A percentile compares a stretch with the other conserved stretches of the same genome.
phyloP scores from a whole-genome alignment of 2,888 invertebrate genomes.

The Cheilosia soror region DNA sequence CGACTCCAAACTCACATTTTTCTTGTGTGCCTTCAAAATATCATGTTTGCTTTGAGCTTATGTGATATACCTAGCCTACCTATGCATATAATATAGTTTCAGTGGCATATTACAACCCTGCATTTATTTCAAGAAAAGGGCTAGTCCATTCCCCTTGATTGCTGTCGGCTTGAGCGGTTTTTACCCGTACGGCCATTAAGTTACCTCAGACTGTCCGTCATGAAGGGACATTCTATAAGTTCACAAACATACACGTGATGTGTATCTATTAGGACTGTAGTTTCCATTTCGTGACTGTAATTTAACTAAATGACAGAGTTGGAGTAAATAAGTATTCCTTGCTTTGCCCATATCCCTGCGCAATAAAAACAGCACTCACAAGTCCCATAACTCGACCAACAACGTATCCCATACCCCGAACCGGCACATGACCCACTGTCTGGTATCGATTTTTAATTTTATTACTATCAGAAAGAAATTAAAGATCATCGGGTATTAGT shows the following conservation, averaged over 20 bases:
- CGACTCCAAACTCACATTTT: neutral
- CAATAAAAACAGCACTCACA: neutral
- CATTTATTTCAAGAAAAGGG: neutral
- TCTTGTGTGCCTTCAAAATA: neutral
- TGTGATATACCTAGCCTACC: too few relatives aligned
- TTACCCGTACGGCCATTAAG: neutral
- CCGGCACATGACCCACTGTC: slow-evolving; percentile 14
- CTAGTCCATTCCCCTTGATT: neutral
- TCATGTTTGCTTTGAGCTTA: neutral
- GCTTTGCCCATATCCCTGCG: neutral
- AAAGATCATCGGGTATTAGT: neutral
- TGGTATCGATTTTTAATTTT: slow-evolving; percentile 55
- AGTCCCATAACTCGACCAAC: slow-evolving; percentile 1
- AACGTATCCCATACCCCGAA: neutral
- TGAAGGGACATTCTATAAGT: neutral
- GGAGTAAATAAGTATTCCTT: neutral
- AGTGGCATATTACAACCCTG: neutral
- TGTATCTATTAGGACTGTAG: slow-evolving; percentile 37
- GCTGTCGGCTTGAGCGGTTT: neutral
- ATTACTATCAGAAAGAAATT: slow-evolving; percentile 17
- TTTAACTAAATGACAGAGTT: slow-evolving; percentile 51
- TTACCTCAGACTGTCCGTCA: neutral
- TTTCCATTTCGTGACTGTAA: slow-evolving; percentile 67
- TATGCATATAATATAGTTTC: neutral
- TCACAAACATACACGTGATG: slow-evolving; percentile 11